phyloP scores from a whole-genome alignment of 2,113 vertebrate genomes.

The Menura novaehollandiae region DNA sequence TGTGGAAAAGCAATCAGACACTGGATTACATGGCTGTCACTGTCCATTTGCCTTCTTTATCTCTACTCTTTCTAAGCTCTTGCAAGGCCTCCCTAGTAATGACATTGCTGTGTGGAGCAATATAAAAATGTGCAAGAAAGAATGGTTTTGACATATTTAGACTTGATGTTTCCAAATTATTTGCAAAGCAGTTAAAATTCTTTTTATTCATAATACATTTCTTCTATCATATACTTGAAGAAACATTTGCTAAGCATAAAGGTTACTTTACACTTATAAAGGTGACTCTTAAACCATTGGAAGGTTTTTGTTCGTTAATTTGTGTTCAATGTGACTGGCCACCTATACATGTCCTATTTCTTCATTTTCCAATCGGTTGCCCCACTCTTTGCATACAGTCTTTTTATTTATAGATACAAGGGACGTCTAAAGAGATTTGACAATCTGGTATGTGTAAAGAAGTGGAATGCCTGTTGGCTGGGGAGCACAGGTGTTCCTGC shows the following conservation, averaged over 20 bases:
- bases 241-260: neutral
- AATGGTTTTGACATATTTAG: neutral
- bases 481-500: neutral
- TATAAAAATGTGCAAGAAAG: neutral
- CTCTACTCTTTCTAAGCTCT: constrained; percentile 51
- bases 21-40: constrained; percentile 72
- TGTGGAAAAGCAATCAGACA: constrained; percentile 74
- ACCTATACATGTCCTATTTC: neutral
- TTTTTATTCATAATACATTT: neutral
- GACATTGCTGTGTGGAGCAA: neutral
- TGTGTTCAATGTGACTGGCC: neutral
- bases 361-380: neutral
- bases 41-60: constrained; percentile 71
- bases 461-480: neutral
- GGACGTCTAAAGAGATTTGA: neutral
- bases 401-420: neutral
- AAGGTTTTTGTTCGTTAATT: neutral
- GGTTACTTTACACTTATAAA: neutral
- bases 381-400: neutral
- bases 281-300: neutral
- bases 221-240: neutral
- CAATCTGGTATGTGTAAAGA: neutral
- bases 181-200: neutral
- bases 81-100: constrained; percentile 22
- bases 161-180: neutral